Base-by-base conservation (phyloP, 2,797 vertebrate genomes). In the Syncerus caffer region DNA sequence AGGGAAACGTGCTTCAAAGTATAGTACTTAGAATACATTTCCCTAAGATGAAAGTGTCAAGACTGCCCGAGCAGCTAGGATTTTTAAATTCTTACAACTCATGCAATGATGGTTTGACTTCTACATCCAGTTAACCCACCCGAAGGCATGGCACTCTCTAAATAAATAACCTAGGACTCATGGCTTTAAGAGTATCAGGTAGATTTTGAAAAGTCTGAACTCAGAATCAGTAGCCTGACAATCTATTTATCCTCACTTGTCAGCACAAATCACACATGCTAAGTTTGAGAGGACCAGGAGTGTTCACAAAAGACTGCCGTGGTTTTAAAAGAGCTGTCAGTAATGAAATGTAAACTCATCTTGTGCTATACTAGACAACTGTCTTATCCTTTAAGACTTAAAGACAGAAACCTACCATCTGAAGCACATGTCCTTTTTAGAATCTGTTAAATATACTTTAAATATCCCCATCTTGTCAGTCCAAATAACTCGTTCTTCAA, bases 291-390 rank as follows among this genome's bases (percentile, higher is more conserved):
- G 53, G 16, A 92, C 87, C 31, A 42, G 84, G 51, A 89, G 29
- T 11, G 17, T 45, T 31, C 67, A 38, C 34, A 90, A 89, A 93
- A 89, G 89, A 92, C 0, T 71, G 47, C 12, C 7, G 7, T 7
- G 55, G 74, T 93, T 97, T 86, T 89, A 84, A 98, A 62, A 93
- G 89, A 96, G 53, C 23, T 97, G 71, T 95, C 96, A 93, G 55
- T 25, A 84, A 89, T 74, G 79, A 55, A 94, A 57, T 31, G 85
- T 45, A 85, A 71, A 85, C 91, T 95, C 89, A 21, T 58, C 80
- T 92, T 87, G 7, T 76, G 45, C 45, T 86, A 25, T 42, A n/a
- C 15, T 7, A 84, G 50, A 94, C 57, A 96, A 97, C 27, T 89
- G 29, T 29, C 90, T 25, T 78, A 93, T 88, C 82, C 76, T 45